Evolutionary conservation across 2,888 invertebrate genomes (phyloP).

Genomic region (Thymelicus acteon): DNA sequence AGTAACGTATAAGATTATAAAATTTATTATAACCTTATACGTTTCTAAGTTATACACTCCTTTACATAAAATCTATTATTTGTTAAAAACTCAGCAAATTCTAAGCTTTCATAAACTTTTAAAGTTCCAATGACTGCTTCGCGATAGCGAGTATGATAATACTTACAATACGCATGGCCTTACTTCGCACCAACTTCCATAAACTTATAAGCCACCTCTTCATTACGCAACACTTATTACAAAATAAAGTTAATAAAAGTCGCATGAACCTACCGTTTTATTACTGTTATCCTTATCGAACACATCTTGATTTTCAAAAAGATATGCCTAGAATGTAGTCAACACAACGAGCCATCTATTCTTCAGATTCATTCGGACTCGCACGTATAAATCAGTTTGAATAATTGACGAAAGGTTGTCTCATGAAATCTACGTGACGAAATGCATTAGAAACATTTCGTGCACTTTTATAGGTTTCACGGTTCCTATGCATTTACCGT

Average conservation of each 20-base stretch:
- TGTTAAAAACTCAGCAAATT: no score
- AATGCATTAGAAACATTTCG: conserved; percentile 53
- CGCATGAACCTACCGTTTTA: conserved; percentile 1
- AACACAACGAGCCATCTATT: conserved; percentile 42
- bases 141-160: no score
- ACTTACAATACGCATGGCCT: background rate
- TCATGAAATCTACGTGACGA: conserved; percentile 52
- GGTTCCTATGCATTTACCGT: conserved; percentile 57
- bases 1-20: no score
- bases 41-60: no score
- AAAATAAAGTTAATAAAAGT: background rate
- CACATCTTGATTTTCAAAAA: conserved; percentile 19
- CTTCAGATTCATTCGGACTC: conserved; percentile 45
- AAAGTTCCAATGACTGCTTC: no score
- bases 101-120: no score
- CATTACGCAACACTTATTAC: background rate
- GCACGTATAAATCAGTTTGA: conserved; percentile 66
- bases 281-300: conserved; percentile 2
- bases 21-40: no score
- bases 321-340: conserved; percentile 5
- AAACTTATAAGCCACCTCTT: background rate
- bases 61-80: no score
- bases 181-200: background rate
- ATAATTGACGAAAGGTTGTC: conserved; percentile 60
- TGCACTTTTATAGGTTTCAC: conserved; percentile 60